Evolutionary conservation across 2,113 vertebrate genomes (phyloP).

Genomic region (Nicator chloris): DNA sequence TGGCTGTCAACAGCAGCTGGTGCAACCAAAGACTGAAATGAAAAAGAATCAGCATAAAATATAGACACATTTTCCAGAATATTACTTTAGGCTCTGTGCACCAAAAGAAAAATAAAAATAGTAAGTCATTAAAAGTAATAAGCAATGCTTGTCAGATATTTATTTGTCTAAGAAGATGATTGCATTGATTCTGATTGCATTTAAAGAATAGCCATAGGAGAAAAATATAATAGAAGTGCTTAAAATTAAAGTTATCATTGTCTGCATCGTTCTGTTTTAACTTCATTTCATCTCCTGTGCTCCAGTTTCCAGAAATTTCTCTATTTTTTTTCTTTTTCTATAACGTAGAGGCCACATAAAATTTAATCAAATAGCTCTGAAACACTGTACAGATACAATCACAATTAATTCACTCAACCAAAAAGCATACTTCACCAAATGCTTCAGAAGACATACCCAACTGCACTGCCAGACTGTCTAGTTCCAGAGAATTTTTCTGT

Average conservation of each 20-base stretch:
- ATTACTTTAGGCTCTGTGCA: background rate
- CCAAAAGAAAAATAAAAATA: background rate
- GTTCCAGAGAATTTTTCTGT: background rate
- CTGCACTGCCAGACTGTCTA: background rate
- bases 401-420: background rate
- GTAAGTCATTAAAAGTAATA: background rate
- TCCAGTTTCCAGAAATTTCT: background rate
- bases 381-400: background rate
- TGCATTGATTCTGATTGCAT: background rate
- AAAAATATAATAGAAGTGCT: background rate
- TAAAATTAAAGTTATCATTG: background rate
- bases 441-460: background rate
- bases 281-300: background rate
- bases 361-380: background rate
- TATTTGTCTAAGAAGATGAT: background rate
- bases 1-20: background rate
- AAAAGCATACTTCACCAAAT: background rate
- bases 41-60: background rate
- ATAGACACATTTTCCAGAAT: background rate
- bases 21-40: background rate
- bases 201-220: background rate
- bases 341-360: background rate
- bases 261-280: background rate
- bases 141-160: background rate
- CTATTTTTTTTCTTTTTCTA: background rate